phyloP scores from a whole-genome alignment of 1,140 invertebrate species.

The Leptoteleia sp. region DNA sequence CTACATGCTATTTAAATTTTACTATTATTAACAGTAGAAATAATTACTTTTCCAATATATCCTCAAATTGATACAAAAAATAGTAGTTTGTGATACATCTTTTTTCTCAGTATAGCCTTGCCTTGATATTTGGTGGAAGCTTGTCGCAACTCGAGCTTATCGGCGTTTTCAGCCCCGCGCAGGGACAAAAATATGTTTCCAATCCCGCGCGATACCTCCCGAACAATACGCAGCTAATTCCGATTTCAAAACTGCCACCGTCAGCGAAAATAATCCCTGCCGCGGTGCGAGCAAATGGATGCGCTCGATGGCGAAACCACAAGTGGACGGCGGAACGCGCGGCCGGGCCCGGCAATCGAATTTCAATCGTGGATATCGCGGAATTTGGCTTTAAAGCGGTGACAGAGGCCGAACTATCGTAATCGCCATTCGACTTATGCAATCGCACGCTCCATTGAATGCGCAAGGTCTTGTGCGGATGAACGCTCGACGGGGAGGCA shows the following conservation, averaged over 20 bases:
- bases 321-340: neutral
- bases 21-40: too few species aligned
- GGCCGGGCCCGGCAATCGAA: neutral
- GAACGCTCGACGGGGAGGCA: conserved; percentile 61
- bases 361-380: conserved; percentile 20
- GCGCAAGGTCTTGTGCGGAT: conserved; percentile 60
- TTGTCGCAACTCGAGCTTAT: too few species aligned
- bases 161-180: too few species aligned
- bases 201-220: conserved; percentile 14
- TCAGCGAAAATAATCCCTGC: conserved; percentile 33
- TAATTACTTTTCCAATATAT: too few species aligned
- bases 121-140: too few species aligned
- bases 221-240: conserved; percentile 39
- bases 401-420: conserved; percentile 20
- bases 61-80: too few species aligned
- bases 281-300: neutral
- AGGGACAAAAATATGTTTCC: conserved; percentile 32
- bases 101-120: too few species aligned
- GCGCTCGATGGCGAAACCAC: conserved; percentile 11
- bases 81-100: too few species aligned
- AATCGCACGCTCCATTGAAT: conserved; percentile 65
- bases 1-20: too few species aligned
- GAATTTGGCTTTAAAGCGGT: conserved; percentile 32
- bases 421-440: conserved; percentile 47
- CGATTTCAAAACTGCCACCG: conserved; percentile 29